Conservation (phyloP, 2,888 invertebrate genomes). For the Branchipolynoe longqiensis region DNA sequence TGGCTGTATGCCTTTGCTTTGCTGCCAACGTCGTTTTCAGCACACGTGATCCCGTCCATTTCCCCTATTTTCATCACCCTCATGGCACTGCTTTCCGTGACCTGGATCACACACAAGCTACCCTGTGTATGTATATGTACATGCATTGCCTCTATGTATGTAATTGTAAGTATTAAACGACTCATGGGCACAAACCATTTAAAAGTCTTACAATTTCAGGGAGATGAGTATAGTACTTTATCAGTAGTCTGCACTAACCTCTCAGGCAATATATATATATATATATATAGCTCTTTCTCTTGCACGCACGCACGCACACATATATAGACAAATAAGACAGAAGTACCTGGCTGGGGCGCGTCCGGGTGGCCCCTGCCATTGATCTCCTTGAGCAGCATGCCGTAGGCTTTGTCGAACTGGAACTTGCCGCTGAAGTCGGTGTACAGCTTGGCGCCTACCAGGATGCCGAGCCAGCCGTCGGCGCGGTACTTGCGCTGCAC, state of each 20-base stretch:
- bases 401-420: constrained; percentile 75
- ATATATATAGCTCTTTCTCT: background rate
- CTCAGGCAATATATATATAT: background rate
- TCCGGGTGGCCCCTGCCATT: constrained; percentile 70
- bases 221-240: background rate
- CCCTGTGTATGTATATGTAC: too few relatives aligned
- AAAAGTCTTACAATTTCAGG: background rate
- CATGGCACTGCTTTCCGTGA: too few relatives aligned
- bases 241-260: background rate
- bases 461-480: constrained; percentile 80
- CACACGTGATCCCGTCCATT: too few relatives aligned
- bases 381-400: constrained; percentile 76
- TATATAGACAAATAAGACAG: background rate
- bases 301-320: background rate
- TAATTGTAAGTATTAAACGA: too few relatives aligned
- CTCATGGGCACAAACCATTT: too few relatives aligned
- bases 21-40: too few relatives aligned
- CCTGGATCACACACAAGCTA: too few relatives aligned
- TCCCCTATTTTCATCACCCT: too few relatives aligned
- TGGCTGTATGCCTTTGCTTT: too few relatives aligned
- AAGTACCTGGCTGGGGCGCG: constrained; percentile 45
- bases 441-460: constrained; percentile 78
- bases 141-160: too few relatives aligned
- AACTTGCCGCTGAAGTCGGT: constrained; percentile 80
- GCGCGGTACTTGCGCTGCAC: constrained; percentile 78